Conservation (phyloP, 1,140 invertebrate species). For the Maconellicoccus hirsutus region DNA sequence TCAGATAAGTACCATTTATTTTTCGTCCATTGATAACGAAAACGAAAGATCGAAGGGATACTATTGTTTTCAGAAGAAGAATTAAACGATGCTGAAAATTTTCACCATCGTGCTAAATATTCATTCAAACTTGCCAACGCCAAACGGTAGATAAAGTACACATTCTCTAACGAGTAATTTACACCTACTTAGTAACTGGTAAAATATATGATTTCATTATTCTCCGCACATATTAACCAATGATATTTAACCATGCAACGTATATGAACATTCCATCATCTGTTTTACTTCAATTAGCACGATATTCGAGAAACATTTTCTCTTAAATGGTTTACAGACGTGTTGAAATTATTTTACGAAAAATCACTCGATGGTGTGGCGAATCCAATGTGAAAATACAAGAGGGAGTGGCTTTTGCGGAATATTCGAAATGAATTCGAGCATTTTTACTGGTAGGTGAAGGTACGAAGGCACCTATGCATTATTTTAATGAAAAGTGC, state of each 20-base stretch:
- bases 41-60: background rate
- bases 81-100: background rate
- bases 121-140: background rate
- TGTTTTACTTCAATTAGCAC: background rate
- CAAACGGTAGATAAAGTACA: background rate
- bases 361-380: too few species aligned
- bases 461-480: too few species aligned
- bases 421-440: too few species aligned
- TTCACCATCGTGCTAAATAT: background rate
- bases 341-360: too few species aligned
- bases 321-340: background rate
- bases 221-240: background rate
- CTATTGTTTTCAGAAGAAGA: background rate
- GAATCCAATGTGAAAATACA: too few species aligned
- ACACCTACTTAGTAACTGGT: slow-evolving; percentile 7
- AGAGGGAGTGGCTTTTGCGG: too few species aligned
- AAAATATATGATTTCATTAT: slow-evolving; percentile 10
- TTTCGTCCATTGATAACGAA: too few species aligned
- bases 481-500: too few species aligned
- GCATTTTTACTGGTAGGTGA: too few species aligned
- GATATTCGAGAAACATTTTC: background rate
- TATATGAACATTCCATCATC: background rate
- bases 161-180: background rate
- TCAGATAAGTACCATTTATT: too few species aligned
- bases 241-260: background rate